Conservation (phyloP, 2,113 vertebrate genomes). For the Verasper variegatus region DNA sequence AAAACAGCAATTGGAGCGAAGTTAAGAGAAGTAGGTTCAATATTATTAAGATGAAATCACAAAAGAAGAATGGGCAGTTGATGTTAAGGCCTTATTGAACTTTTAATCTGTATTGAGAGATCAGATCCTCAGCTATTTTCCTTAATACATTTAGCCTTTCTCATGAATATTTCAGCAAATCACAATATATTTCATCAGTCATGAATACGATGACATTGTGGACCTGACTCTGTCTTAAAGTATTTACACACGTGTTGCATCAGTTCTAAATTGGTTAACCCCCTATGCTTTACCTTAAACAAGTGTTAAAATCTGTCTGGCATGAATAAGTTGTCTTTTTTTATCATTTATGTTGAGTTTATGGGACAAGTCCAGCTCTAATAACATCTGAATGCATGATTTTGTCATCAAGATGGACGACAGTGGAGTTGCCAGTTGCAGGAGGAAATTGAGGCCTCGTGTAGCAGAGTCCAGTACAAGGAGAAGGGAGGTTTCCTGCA, state of each 20-base stretch:
- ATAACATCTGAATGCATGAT: background rate
- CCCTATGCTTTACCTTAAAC: background rate
- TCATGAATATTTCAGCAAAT: too few relatives aligned
- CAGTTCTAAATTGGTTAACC: background rate
- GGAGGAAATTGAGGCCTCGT: constrained; percentile 94
- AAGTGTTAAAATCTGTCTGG: background rate
- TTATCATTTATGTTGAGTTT: background rate
- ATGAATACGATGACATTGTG: too few relatives aligned
- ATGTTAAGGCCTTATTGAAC: background rate
- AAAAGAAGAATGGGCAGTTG: background rate
- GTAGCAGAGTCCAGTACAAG: constrained; percentile 89
- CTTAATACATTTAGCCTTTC: too few relatives aligned
- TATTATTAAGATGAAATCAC: background rate
- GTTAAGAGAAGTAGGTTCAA: background rate
- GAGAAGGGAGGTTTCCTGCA: constrained; percentile 91
- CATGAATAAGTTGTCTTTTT: background rate
- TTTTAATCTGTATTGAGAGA: background rate
- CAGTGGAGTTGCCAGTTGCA: constrained; percentile 94
- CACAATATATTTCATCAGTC: too few relatives aligned
- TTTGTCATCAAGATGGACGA: constrained; percentile 84
- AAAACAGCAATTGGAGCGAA: background rate
- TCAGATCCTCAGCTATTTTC: too few relatives aligned
- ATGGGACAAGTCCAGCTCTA: background rate
- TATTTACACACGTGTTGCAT: too few relatives aligned
- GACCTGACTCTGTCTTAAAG: too few relatives aligned